Evolutionary conservation across 1,140 invertebrate genomes (phyloP), one percentile per base, ranked within the genome.

Genomic region (Pantala flavescens): DNA sequence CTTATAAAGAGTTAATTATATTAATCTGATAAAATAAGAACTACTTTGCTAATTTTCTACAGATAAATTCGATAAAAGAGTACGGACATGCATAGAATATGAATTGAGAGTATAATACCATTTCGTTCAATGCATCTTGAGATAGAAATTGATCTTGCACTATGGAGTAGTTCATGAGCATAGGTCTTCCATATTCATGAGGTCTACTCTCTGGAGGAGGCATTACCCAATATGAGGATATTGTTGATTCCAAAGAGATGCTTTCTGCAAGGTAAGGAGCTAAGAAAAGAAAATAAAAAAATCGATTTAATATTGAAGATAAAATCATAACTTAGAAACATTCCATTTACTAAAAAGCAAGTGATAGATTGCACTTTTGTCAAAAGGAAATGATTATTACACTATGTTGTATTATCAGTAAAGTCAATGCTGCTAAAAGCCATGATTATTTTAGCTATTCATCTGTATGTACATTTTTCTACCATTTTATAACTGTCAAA

Each of bases 181-280:
- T 93, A 0, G 96, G 95, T 43, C 93, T 87, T 0, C 94, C 94
- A 84, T 96, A 96, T 82, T 98, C 95, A 43, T 92, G 89, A 5
- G 93, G 93, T 78, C 92, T 88, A 79, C 93, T 92, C 84, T 98
- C 96, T 43, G 93, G 91, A 19, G 96, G 95, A 23, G 96, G 95
- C 84, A 96, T 90, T 1, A 97, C 95, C 95, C 96, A 98, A 81
- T 93, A 98, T 74, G 93, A 91, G 73, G 92, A 91, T 55, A 96
- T 87, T 75, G 90, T 89, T 0, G 92, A 93, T 79, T 93, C 91
- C 75, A 92, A 84, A 24, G 90, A 90, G 71, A 87, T 87, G 78
- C 88, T 91, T 79, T 92, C 90, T 72, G 88, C 88, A 81, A 93
- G 91, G 80, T 95, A 97, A 7, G 94, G 94, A 70, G 95, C 93